Conservation (phyloP, 2,888 invertebrate genomes). For the Leptopilina drosophilae region DNA sequence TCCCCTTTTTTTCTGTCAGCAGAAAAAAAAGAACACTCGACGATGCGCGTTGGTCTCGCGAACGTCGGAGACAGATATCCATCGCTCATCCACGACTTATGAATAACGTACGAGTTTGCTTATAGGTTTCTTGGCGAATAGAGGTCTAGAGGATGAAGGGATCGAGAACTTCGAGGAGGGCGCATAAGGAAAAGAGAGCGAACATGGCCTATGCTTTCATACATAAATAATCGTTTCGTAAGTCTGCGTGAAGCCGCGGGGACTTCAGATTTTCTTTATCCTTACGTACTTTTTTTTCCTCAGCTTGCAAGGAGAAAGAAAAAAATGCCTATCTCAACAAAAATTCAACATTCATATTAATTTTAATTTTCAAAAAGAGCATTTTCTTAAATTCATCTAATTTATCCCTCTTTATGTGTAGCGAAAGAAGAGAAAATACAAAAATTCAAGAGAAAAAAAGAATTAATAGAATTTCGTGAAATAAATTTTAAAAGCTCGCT, state of each 20-base stretch:
- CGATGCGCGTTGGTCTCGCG: constrained; percentile 45
- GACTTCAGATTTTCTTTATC: constrained; percentile 59
- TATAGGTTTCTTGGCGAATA: constrained; percentile 45
- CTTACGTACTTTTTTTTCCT: neutral
- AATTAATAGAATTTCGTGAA: too few species aligned
- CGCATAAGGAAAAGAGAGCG: constrained; percentile 42
- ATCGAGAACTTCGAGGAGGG: constrained; percentile 42
- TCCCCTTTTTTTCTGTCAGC: neutral
- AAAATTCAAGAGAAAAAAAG: too few species aligned
- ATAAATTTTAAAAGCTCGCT: neutral
- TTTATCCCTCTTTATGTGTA: too few species aligned
- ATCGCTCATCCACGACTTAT: constrained; percentile 67
- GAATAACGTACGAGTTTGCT: constrained; percentile 68
- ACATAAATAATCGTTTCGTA: constrained; percentile 65
- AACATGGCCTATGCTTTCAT: constrained; percentile 55
- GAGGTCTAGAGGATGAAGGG: constrained; percentile 39
- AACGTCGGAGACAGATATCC: constrained; percentile 63
- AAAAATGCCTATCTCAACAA: too few species aligned
- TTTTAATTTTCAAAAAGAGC: too few species aligned
- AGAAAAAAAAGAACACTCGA: constrained; percentile 25
- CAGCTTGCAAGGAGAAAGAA: too few species aligned
- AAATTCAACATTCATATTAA: too few species aligned
- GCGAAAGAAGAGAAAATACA: too few species aligned
- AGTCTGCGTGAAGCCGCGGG: constrained; percentile 49
- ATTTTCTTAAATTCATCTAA: too few species aligned